These are phyloP conservation scores for Datnioides undecimradiatus DNA, from an alignment of 2,113 vertebrate species.

Conservation along the genomic window DNA sequence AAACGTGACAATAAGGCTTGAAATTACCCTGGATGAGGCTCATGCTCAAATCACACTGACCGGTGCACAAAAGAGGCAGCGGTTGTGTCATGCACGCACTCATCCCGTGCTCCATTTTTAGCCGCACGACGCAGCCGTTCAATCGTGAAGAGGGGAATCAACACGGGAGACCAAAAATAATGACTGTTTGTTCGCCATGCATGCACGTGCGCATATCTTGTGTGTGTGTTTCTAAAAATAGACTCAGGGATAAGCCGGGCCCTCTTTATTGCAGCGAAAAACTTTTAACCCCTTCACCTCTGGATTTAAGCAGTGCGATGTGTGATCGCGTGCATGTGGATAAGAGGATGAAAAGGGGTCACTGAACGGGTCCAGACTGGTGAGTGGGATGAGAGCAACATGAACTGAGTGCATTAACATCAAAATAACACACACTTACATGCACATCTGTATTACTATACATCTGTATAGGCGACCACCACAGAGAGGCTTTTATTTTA, in stretches of 20 bases:
- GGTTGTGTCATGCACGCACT: conserved; percentile 47
- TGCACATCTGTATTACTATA: background rate
- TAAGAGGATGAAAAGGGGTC: conserved; percentile 45
- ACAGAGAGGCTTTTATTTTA: background rate
- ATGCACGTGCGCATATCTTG: conserved; percentile 68
- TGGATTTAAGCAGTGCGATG: conserved; percentile 45
- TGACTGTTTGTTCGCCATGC: conserved; percentile 70
- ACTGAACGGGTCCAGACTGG: background rate
- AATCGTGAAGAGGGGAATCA: conserved; percentile 49
- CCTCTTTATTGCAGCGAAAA: conserved; percentile 79
- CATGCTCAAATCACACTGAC: conserved; percentile 44
- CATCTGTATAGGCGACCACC: background rate
- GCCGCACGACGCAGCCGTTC: conserved; percentile 44
- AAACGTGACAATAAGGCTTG: conserved; percentile 44
- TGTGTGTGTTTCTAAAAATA: conserved; percentile 77
- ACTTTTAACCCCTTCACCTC: conserved; percentile 80
- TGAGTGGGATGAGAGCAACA: conserved; percentile 1
- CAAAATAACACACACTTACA: background rate
- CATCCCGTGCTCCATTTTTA: conserved; percentile 54
- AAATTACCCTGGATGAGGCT: conserved; percentile 45
- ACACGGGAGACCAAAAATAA: conserved; percentile 73
- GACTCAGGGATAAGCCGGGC: conserved; percentile 76
- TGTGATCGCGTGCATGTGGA: conserved; percentile 40
- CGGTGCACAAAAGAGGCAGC: conserved; percentile 42
- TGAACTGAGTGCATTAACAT: conserved; percentile 10